A percentile compares a stretch with the other conserved stretches of the same genome.
Conservation (phyloP, 2,113 vertebrate species). For the Pteropus alecto region DNA sequence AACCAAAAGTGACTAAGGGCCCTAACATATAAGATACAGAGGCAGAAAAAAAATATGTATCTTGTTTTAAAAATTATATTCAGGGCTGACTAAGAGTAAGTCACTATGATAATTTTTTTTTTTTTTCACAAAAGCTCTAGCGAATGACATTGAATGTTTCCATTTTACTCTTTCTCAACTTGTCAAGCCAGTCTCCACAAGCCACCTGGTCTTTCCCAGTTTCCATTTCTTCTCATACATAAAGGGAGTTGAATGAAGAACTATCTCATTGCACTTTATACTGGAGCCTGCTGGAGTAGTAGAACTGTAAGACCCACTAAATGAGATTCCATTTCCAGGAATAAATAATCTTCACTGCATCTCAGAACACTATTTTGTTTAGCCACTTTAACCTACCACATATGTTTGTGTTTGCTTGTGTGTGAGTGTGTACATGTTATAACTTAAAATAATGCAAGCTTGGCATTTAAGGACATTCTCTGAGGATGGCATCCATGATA, state of each 20-base stretch:
- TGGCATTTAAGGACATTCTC: neutral
- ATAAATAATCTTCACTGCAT: neutral
- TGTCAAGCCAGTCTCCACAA: rapidly evolving
- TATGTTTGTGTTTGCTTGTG: neutral
- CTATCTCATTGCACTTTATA: neutral
- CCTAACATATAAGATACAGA: neutral
- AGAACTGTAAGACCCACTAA: neutral
- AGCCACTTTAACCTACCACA: neutral
- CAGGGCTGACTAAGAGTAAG: neutral
- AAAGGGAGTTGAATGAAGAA: no score
- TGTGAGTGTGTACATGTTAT: neutral
- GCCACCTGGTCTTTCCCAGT: neutral
- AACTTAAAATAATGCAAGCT: neutral
- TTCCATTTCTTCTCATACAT: neutral
- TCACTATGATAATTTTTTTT: neutral
- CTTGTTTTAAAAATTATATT: neutral
- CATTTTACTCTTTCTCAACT: neutral
- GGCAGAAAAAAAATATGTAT: neutral
- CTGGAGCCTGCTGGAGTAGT: neutral
- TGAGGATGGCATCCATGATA: neutral
- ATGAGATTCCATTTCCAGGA: neutral
- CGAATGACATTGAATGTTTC: neutral
- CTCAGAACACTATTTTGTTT: neutral
- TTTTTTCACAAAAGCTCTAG: neutral
- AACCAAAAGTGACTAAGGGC: neutral